A percentile compares a stretch with the other conserved stretches of the same genome.
phyloP scores from a whole-genome alignment of 2,888 invertebrate genomes.

The Spisula subtruncata region DNA sequence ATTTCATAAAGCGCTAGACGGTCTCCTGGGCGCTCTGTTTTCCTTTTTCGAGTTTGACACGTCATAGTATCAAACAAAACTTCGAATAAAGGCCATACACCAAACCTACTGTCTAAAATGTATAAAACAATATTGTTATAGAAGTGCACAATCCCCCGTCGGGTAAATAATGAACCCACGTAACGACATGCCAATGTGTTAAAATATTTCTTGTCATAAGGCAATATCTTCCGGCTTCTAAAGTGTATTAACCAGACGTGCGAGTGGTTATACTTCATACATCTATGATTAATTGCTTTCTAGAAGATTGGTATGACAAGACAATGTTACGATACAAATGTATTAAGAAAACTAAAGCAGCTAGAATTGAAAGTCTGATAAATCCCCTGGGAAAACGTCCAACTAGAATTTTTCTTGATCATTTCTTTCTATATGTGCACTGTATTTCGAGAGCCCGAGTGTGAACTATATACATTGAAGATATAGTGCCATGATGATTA shows the following conservation, averaged over 20 bases:
- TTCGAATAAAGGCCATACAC: too few species aligned
- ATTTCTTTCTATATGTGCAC: too few species aligned
- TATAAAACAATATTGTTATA: neutral
- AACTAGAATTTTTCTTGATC: neutral
- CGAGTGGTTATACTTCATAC: neutral
- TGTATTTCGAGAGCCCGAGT: neutral
- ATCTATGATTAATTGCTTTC: neutral
- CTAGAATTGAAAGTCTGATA: neutral
- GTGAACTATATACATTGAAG: neutral
- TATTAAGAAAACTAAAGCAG: neutral
- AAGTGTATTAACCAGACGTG: neutral
- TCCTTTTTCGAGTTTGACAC: too few species aligned
- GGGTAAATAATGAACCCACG: neutral
- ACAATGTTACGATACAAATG: neutral
- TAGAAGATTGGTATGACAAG: neutral
- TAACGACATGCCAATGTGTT: neutral
- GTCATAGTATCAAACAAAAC: too few species aligned
- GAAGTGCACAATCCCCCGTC: neutral
- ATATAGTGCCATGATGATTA: neutral
- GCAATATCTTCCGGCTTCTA: neutral
- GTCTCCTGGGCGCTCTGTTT: too few species aligned
- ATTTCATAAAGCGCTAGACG: too few species aligned
- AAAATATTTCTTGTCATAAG: neutral
- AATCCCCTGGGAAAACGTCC: neutral
- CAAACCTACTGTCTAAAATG: too few species aligned